Percentiles rank a stretch among this genome's conserved stretches.
Evolutionary conservation across 2,113 vertebrate species (phyloP).

Genomic region (Motacilla alba): DNA sequence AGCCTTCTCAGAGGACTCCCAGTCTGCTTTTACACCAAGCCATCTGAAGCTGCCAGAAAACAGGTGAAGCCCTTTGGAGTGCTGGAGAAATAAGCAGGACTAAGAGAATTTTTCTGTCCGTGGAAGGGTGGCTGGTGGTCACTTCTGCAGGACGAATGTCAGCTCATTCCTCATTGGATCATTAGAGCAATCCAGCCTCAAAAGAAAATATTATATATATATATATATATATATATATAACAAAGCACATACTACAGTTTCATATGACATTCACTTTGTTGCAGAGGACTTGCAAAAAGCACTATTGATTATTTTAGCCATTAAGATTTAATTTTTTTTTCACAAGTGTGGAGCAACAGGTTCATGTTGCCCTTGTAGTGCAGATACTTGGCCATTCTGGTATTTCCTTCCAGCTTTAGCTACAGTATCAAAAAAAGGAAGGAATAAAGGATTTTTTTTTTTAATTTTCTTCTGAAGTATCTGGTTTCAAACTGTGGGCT

Average conservation of each 20-base stretch:
- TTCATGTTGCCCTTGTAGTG: neutral
- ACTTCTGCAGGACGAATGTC: neutral
- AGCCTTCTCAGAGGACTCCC: neutral
- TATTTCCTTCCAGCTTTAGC: neutral
- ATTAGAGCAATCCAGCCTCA: neutral
- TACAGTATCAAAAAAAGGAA: neutral
- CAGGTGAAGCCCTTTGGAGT: neutral
- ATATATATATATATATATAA: neutral
- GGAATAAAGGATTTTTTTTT: neutral
- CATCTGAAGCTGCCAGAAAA: neutral
- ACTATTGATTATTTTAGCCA: neutral
- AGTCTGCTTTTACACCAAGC: neutral
- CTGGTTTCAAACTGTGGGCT: neutral
- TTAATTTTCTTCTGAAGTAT: neutral
- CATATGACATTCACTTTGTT: neutral
- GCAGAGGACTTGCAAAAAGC: neutral
- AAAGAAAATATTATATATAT: neutral
- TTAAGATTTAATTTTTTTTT: neutral
- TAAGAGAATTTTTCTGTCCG: neutral
- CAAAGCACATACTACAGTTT: neutral
- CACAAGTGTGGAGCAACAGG: neutral
- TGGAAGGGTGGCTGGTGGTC: neutral
- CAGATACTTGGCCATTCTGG: neutral
- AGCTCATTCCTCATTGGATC: neutral
- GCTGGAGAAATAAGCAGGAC: neutral